Evolutionary conservation across 2,113 vertebrate genomes (phyloP).

Genomic region (Smithornis capensis): DNA sequence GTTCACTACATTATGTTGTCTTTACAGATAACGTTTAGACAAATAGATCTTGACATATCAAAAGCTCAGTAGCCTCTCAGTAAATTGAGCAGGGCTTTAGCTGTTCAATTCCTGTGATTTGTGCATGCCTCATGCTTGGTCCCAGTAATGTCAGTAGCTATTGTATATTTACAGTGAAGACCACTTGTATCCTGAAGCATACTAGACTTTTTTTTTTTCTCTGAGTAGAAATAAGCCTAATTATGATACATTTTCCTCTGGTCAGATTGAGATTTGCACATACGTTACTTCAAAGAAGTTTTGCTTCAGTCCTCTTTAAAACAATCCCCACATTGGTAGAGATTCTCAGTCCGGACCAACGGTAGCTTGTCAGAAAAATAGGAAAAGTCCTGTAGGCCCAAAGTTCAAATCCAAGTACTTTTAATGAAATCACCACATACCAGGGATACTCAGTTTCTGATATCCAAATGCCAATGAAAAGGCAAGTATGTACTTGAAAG

Average conservation of each 20-base stretch:
- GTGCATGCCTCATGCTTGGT: not conserved
- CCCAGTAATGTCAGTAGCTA: not conserved
- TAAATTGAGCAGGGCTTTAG: constrained; percentile 45
- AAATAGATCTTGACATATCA: constrained; percentile 58
- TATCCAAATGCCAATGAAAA: not conserved
- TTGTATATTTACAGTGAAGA: constrained; percentile 27
- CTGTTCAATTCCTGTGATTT: constrained; percentile 26
- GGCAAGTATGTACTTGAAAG: not conserved
- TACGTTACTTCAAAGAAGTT: constrained; percentile 12
- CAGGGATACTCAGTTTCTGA: not conserved
- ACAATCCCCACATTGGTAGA: not conserved
- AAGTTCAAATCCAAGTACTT: not conserved
- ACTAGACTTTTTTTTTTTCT: not conserved
- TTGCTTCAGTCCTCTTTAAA: constrained; percentile 19
- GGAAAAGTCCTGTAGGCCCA: not conserved
- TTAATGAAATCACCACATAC: not conserved
- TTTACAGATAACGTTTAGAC: constrained; percentile 44
- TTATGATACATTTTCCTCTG: constrained; percentile 40
- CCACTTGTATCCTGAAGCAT: not conserved
- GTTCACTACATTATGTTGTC: constrained; percentile 49
- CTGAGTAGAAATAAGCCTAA: not conserved
- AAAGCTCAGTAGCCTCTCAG: constrained; percentile 27
- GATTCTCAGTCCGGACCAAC: not conserved
- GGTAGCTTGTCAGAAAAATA: constrained; percentile 26
- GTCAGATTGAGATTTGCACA: not conserved